A percentile compares a stretch with the other conserved stretches of the same genome.
phyloP scores from a whole-genome alignment of 2,113 vertebrate species.

The Ophiodon elongatus region DNA sequence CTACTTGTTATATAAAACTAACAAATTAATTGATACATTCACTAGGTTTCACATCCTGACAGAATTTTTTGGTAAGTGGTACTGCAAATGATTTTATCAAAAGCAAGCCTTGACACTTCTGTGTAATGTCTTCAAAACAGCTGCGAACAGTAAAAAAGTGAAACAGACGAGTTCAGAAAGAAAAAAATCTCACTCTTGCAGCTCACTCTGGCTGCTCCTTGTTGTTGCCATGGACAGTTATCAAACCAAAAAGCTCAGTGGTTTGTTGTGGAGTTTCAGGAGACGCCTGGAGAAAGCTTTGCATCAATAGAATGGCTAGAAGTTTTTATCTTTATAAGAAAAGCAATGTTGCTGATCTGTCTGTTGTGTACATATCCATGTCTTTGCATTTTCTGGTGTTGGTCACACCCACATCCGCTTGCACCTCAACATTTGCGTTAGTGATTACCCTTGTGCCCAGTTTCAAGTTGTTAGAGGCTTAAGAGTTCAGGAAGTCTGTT shows the following conservation, averaged over 20 bases:
- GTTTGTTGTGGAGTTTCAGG: background rate
- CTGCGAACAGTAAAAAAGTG: background rate
- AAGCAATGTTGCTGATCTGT: background rate
- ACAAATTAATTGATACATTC: conserved; percentile 6
- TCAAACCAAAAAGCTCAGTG: conserved; percentile 17
- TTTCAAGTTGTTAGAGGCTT: background rate
- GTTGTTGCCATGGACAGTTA: background rate
- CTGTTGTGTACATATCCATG: background rate
- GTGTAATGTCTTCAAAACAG: conserved; percentile 7
- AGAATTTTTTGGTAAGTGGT: background rate
- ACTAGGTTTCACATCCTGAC: background rate
- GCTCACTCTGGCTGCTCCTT: background rate
- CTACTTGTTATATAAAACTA: background rate
- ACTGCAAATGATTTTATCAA: background rate
- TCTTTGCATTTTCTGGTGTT: background rate
- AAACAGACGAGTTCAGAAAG: background rate
- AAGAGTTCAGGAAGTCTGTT: conserved; percentile 29
- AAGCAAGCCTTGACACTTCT: background rate
- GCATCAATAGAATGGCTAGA: conserved; percentile 10
- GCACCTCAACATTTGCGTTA: background rate
- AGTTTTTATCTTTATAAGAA: background rate
- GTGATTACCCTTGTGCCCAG: conserved; percentile 5
- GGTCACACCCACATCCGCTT: background rate
- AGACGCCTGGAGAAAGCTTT: conserved; percentile 1
- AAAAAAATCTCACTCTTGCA: conserved; percentile 13